phyloP scores from a whole-genome alignment of 2,797 vertebrate genomes.

The Halcyon smyrnensis region DNA sequence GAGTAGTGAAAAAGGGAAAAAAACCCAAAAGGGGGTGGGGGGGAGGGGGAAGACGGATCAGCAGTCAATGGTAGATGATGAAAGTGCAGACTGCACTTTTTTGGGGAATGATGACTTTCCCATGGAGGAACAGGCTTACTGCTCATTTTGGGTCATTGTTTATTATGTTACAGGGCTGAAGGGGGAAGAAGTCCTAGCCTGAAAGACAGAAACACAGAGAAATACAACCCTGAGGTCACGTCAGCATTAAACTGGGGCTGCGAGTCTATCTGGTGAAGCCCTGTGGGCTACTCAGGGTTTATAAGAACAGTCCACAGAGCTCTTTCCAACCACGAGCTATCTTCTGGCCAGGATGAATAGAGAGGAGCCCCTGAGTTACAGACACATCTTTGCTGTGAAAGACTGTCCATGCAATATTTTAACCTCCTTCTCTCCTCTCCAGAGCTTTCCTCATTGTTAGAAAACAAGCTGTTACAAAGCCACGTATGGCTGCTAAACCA shows the following conservation, averaged over 20 bases:
- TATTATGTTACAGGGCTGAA: conserved; percentile 10
- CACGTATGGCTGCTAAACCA: not conserved
- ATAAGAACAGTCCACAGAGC: not conserved
- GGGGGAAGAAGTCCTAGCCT: not conserved
- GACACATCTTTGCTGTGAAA: not conserved
- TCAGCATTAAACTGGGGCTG: not conserved
- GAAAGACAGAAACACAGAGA: conserved; percentile 7
- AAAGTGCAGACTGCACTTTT: not conserved
- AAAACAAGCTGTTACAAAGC: not conserved
- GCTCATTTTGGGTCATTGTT: not conserved
- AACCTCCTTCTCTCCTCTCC: not conserved
- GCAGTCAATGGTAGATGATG: not conserved
- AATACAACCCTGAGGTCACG: not conserved
- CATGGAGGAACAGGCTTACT: not conserved
- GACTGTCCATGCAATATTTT: not conserved
- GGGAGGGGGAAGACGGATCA: not conserved
- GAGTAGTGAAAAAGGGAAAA: not conserved
- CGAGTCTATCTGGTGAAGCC: not conserved
- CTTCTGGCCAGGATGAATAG: not conserved
- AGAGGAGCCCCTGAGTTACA: not conserved
- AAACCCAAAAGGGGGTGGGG: not conserved
- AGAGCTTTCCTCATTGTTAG: not conserved
- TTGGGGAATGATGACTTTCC: not conserved
- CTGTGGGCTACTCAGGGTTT: not conserved
- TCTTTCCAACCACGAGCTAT: not conserved